These are phyloP conservation scores for Tricholauxania praeusta DNA, from an alignment of 2,888 invertebrate species.

Conservation along the genomic window DNA sequence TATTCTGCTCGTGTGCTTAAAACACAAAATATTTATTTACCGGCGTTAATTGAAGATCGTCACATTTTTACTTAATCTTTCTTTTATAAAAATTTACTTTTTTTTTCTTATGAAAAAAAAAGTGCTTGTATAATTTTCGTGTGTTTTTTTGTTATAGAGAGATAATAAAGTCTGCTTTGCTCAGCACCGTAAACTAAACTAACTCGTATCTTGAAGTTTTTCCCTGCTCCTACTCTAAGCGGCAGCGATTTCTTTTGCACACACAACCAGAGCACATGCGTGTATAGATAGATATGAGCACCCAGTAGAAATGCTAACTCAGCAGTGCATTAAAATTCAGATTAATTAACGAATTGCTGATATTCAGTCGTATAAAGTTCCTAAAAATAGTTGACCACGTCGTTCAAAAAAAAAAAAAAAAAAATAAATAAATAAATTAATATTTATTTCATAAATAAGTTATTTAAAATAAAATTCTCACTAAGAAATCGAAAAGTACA, in stretches of 20 bases:
- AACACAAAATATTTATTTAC: background rate
- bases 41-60: slow-evolving; percentile 14
- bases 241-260: slow-evolving; percentile 21
- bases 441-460: too few species aligned
- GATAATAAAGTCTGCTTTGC: slow-evolving; percentile 55
- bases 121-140: background rate
- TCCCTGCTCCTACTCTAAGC: slow-evolving; percentile 39
- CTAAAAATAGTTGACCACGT: too few species aligned
- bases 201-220: slow-evolving; percentile 44
- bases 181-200: slow-evolving; percentile 63
- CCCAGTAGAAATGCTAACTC: background rate
- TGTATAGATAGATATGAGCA: background rate
- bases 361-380: too few species aligned
- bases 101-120: slow-evolving; percentile 1
- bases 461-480: too few species aligned
- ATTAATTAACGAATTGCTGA: too few species aligned
- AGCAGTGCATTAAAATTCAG: background rate
- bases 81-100: slow-evolving; percentile 8
- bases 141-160: background rate
- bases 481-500: too few species aligned
- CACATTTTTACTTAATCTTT: slow-evolving; percentile 11
- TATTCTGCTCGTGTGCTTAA: slow-evolving; percentile 10
- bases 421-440: too few species aligned
- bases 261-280: background rate
- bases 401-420: too few species aligned